Percentiles rank a stretch among this genome's conserved stretches.
Conservation (phyloP, 2,888 invertebrate genomes). For the Saturnia pavonia region DNA sequence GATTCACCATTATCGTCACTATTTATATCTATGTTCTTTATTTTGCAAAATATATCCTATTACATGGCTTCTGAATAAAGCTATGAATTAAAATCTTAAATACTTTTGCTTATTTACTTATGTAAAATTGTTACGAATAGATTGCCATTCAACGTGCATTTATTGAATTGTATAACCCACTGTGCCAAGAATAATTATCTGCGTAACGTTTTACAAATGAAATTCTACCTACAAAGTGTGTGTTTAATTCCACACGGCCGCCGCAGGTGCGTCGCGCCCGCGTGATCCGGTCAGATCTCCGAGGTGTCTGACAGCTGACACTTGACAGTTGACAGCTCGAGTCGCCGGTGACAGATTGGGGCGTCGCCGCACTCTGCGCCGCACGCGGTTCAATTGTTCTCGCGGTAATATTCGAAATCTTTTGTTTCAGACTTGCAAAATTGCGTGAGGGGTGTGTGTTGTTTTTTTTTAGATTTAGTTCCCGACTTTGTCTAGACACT, state of each 20-base stretch:
- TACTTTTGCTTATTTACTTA: too few relatives aligned
- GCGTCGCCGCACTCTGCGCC: slow-evolving; percentile 57
- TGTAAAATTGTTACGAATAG: too few relatives aligned
- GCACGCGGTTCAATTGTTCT: slow-evolving; percentile 45
- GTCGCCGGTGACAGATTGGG: slow-evolving; percentile 69
- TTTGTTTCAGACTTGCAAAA: not conserved
- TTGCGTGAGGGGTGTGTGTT: not conserved
- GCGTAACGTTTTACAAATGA: slow-evolving; percentile 15
- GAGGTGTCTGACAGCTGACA: slow-evolving; percentile 60
- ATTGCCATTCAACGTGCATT: not conserved
- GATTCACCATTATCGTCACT: too few relatives aligned
- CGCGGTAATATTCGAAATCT: slow-evolving; percentile 13
- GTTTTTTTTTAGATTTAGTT: not conserved
- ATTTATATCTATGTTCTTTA: too few relatives aligned
- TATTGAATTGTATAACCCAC: not conserved
- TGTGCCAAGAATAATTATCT: not conserved
- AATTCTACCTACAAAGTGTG: slow-evolving; percentile 16
- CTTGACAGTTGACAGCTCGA: slow-evolving; percentile 55
- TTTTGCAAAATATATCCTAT: too few relatives aligned
- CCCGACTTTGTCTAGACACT: not conserved
- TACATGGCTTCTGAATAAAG: too few relatives aligned
- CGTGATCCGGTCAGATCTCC: slow-evolving; percentile 45
- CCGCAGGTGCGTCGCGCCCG: slow-evolving; percentile 44
- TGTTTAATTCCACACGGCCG: slow-evolving; percentile 50
- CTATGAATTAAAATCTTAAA: too few relatives aligned